A percentile compares a stretch with the other conserved stretches of the same genome.
Conservation (phyloP, 2,888 invertebrate genomes). For the Pristionchus exspectatus region DNA sequence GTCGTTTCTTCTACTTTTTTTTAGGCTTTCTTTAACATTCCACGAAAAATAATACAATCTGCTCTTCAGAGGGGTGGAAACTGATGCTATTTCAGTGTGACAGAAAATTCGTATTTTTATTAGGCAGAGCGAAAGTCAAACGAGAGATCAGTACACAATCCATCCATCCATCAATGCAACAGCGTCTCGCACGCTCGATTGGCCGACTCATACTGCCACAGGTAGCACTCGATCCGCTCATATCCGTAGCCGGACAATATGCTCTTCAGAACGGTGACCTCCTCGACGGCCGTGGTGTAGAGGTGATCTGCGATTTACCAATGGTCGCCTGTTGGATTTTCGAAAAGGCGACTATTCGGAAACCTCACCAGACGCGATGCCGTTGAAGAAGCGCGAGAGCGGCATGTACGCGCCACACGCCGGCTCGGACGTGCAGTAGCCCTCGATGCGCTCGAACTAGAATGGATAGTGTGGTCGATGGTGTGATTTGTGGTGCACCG, state of each 20-base stretch:
- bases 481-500: background rate
- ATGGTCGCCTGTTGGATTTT: conserved; percentile 44
- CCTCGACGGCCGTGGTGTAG: conserved; percentile 64
- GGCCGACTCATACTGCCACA: conserved; percentile 63
- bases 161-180: background rate
- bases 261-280: conserved; percentile 33
- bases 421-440: conserved; percentile 69
- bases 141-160: background rate
- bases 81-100: no score
- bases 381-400: conserved; percentile 66
- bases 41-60: no score
- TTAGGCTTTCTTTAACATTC: no score
- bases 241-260: conserved; percentile 59
- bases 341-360: background rate
- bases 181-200: conserved; percentile 55
- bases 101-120: no score
- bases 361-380: conserved; percentile 61
- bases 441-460: conserved; percentile 65
- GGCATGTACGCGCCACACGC: conserved; percentile 71
- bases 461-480: conserved; percentile 53
- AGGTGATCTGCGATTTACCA: conserved; percentile 61
- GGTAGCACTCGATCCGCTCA: conserved; percentile 68
- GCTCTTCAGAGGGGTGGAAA: no score
- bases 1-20: no score
- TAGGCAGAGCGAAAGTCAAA: no score